A percentile compares a stretch with the other conserved stretches of the same genome.
These are phyloP conservation scores for Drosophila longiperda DNA, from an alignment of 2,888 invertebrate species.

Conservation along the genomic window DNA sequence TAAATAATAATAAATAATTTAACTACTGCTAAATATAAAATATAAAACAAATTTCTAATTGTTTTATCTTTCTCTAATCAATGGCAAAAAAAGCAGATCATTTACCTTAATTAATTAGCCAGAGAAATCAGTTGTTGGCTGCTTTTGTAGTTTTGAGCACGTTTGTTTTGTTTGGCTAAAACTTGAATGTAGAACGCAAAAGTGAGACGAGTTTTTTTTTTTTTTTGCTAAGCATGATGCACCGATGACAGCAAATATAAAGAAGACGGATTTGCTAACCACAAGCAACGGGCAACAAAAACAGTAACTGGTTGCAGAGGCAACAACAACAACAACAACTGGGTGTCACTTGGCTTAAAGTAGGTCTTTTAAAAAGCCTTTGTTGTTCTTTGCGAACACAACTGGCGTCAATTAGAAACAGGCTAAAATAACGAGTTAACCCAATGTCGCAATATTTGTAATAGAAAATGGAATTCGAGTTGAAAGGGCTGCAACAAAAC, in stretches of 20 bases:
- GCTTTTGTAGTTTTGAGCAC: neutral
- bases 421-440: slow-evolving; percentile 14
- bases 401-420: slow-evolving; percentile 53
- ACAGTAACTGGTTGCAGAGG: slow-evolving; percentile 25
- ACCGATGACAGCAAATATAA: slow-evolving; percentile 71
- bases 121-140: slow-evolving; percentile 52
- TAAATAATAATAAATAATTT: neutral
- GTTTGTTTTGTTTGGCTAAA: slow-evolving; percentile 33
- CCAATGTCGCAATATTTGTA: slow-evolving; percentile 30
- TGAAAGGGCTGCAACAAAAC: slow-evolving; percentile 51
- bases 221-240: slow-evolving; percentile 23
- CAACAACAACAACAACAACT: slow-evolving; percentile 31
- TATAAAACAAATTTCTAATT: neutral
- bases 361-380: slow-evolving; percentile 55
- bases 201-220: slow-evolving; percentile 55
- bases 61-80: slow-evolving; percentile 46
- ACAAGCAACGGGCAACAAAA: slow-evolving; percentile 19
- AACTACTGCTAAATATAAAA: neutral
- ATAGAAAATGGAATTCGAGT: neutral
- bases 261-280: slow-evolving; percentile 74
- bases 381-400: slow-evolving; percentile 20
- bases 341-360: slow-evolving; percentile 53
- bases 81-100: slow-evolving; percentile 41
- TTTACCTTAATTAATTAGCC: slow-evolving; percentile 23
- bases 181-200: slow-evolving; percentile 61